Conservation (phyloP, 35 echinoderm and acorn worm species). For the Lytechinus variegatus region DNA sequence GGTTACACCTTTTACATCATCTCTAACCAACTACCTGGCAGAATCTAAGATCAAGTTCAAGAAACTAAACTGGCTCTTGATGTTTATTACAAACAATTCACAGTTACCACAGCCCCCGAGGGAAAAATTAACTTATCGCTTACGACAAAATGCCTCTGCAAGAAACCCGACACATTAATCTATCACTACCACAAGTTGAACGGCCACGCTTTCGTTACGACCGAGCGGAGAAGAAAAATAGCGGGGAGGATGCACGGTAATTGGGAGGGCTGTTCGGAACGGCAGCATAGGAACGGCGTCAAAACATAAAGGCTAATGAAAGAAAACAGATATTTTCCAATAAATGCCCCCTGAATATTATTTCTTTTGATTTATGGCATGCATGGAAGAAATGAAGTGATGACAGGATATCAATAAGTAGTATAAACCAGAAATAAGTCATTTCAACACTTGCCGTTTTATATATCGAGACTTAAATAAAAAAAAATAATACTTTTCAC, state of each 20-base stretch:
- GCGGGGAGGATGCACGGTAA: constrained; percentile 39
- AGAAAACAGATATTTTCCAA: constrained; percentile 33
- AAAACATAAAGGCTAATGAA: constrained; percentile 29
- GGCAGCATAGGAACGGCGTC: constrained; percentile 24
- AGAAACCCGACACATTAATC: constrained; percentile 35
- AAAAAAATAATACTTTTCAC: too few species aligned
- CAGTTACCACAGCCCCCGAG: not conserved
- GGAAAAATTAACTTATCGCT: constrained; percentile 29
- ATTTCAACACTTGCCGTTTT: too few species aligned
- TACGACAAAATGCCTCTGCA: not conserved
- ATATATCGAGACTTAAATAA: too few species aligned
- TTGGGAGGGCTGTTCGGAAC: constrained; percentile 24
- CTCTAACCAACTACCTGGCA: not conserved
- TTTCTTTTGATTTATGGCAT: not conserved
- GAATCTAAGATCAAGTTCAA: not conserved
- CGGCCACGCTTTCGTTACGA: constrained; percentile 36
- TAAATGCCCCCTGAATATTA: constrained; percentile 47
- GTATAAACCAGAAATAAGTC: not conserved
- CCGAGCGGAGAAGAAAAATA: constrained; percentile 36
- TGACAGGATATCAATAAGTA: not conserved
- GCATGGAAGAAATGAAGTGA: not conserved
- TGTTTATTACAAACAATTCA: constrained; percentile 26
- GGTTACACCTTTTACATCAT: not conserved
- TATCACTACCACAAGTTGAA: constrained; percentile 22
- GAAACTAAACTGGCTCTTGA: constrained; percentile 26